phyloP scores from a whole-genome alignment of 2,113 vertebrate species.

The Orycteropus afer region DNA sequence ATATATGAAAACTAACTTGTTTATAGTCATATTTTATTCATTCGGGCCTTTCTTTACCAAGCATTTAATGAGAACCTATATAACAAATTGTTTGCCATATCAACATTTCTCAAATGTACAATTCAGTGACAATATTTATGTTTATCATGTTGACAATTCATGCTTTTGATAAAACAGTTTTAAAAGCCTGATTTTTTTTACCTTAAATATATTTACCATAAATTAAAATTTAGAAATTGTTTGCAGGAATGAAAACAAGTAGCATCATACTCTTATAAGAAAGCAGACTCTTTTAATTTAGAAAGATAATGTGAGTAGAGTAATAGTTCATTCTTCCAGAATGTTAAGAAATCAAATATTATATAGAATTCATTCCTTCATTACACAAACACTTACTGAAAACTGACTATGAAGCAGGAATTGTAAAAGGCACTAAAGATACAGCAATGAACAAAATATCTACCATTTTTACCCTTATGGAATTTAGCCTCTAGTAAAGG shows the following conservation, averaged over 20 bases:
- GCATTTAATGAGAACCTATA: constrained; percentile 8
- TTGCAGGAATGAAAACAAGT: constrained; percentile 32
- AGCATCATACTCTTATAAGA: background rate
- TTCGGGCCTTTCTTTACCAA: background rate
- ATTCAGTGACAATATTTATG: background rate
- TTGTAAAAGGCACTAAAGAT: background rate
- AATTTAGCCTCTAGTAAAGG: background rate
- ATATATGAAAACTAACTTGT: constrained; percentile 37
- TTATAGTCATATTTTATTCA: constrained; percentile 24
- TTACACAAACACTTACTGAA: constrained; percentile 6
- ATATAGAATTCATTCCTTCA: background rate
- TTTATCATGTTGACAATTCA: background rate
- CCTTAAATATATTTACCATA: constrained; percentile 8
- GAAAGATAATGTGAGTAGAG: constrained; percentile 7
- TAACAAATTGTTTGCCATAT: background rate
- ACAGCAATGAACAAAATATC: background rate
- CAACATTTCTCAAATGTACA: background rate
- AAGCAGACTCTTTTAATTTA: constrained; percentile 3
- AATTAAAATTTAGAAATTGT: constrained; percentile 19
- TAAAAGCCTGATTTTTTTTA: background rate
- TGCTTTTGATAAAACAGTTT: background rate
- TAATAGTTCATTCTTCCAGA: constrained; percentile 9
- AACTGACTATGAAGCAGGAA: background rate
- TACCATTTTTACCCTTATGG: background rate
- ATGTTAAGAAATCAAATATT: constrained; percentile 44